Percentiles rank a stretch among this genome's conserved stretches.
Conservation (phyloP, 2,113 vertebrate species). For the Antennarius striatus region DNA sequence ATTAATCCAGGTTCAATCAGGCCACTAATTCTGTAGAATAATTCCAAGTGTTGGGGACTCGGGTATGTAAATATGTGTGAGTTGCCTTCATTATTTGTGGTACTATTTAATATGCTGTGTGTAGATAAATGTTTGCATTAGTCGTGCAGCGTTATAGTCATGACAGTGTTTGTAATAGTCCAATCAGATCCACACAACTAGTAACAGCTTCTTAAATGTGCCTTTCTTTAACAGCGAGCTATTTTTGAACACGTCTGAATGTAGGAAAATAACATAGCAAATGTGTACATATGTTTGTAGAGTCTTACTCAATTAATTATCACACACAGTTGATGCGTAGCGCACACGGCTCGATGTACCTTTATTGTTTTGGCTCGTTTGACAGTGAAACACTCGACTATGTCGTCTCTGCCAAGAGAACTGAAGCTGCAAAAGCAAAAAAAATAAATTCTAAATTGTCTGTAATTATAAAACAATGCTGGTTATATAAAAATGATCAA, state of each 20-base stretch:
- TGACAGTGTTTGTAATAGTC: slow-evolving; percentile 26
- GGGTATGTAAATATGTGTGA: slow-evolving; percentile 61
- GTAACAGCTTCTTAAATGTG: slow-evolving; percentile 52
- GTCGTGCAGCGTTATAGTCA: slow-evolving; percentile 49
- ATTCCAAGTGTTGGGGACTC: slow-evolving; percentile 28
- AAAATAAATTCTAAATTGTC: slow-evolving; percentile 1
- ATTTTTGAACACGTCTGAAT: slow-evolving; percentile 19
- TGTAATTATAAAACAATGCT: background rate
- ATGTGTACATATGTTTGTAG: slow-evolving; percentile 40
- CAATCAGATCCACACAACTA: slow-evolving; percentile 22
- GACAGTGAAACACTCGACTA: slow-evolving; percentile 12
- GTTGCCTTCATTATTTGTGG: slow-evolving; percentile 48
- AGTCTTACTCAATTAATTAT: slow-evolving; percentile 40
- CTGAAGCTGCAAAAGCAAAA: slow-evolving; percentile 20
- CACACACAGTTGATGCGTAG: slow-evolving; percentile 14
- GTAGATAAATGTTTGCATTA: slow-evolving; percentile 51
- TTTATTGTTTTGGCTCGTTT: slow-evolving; percentile 32
- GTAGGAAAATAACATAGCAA: slow-evolving; percentile 24
- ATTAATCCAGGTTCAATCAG: slow-evolving; percentile 22
- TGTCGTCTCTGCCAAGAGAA: slow-evolving; percentile 28
- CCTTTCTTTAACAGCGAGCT: slow-evolving; percentile 57
- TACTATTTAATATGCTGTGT: slow-evolving; percentile 54
- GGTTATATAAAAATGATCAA: background rate
- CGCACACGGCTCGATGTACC: slow-evolving; percentile 9
- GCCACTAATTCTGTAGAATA: background rate